Base-by-base conservation (phyloP, 2,888 invertebrate species). In the Caenorhabditis japonica region DNA sequence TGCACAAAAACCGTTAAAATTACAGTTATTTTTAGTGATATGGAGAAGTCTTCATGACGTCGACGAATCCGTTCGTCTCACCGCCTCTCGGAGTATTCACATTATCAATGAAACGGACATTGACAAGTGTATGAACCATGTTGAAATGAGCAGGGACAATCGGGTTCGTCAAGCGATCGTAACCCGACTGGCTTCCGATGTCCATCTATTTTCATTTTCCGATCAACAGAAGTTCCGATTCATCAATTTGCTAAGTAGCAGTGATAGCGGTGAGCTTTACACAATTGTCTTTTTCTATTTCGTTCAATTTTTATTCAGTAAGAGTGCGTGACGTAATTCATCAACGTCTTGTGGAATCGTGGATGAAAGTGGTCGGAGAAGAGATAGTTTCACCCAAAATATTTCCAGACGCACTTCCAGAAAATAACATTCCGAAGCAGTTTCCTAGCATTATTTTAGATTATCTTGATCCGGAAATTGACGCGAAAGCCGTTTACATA, bases 231-330 rank as follows among this genome's bases (percentile, higher is more conserved):
- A 66, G 21, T 73, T 56, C 19, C 25, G 73, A 34, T 43, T 73
- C 2, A 30, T 73, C 3, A 66, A 73, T 36, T 43, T 73, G 33
- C 34, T 73, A 1, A 36, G 17, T 1, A 34, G 33, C 12, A 73
- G 73, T 41, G 60, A 66, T 17, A 73, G 66, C 17, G 60, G 73
- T 73, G 56, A 27, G 34, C n/a, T n/a, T n/a, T n/a, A n/a, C n/a
- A 19, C 25, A 3, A 3, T n/a, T 13, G 7, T 2, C 10, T 10
- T 13, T 33, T 5, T 0, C n/a, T 21, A 23, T 2, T 25, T 25
- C 7, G 3, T 4, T n/a, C 19, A 13, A 33, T 13, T 19, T 13
- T 30, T 33, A 36, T 71, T 27, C 44, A 73, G 73, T 43, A 5
- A 53, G 73, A 17, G 51, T 61, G 8, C 43, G 56, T 46, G 56